phyloP scores from a whole-genome alignment of 92 coral and sea anemone species.

The Pocillopora meandrina region DNA sequence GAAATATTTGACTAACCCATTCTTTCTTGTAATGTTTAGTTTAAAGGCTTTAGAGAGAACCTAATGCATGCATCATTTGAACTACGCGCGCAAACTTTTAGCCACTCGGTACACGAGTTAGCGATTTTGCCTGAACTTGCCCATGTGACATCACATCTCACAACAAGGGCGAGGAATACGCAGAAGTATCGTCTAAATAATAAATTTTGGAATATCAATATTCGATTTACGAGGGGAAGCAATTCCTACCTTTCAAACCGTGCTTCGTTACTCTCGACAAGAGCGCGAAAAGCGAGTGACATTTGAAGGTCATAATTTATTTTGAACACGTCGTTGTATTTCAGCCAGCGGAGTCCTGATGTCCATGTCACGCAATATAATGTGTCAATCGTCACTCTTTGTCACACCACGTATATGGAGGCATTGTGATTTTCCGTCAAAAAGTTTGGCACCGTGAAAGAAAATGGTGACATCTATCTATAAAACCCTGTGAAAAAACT shows the following conservation, averaged over 20 bases:
- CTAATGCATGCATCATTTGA: constrained; percentile 61
- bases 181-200: neutral
- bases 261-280: constrained; percentile 25
- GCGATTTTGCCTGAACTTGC: constrained; percentile 71
- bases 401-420: too few species aligned
- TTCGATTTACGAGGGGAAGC: neutral
- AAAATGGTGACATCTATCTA: too few species aligned
- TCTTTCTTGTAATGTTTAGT: neutral
- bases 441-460: too few species aligned
- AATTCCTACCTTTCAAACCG: constrained; percentile 43
- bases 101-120: constrained; percentile 41
- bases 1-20: constrained; percentile 22
- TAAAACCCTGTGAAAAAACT: too few species aligned
- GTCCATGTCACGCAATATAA: too few species aligned
- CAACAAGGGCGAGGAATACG: neutral
- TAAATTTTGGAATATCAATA: too few species aligned
- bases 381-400: too few species aligned
- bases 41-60: neutral
- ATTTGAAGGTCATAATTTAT: constrained; percentile 36
- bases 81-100: constrained; percentile 82
- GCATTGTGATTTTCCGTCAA: too few species aligned
- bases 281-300: constrained; percentile 57
- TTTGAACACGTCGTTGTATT: constrained; percentile 12
- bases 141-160: constrained; percentile 59
- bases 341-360: constrained; percentile 31